Percentiles rank a stretch among this genome's conserved stretches.
Evolutionary conservation across 1,140 invertebrate genomes (phyloP).

Genomic region (Drosophila ercepeae): DNA sequence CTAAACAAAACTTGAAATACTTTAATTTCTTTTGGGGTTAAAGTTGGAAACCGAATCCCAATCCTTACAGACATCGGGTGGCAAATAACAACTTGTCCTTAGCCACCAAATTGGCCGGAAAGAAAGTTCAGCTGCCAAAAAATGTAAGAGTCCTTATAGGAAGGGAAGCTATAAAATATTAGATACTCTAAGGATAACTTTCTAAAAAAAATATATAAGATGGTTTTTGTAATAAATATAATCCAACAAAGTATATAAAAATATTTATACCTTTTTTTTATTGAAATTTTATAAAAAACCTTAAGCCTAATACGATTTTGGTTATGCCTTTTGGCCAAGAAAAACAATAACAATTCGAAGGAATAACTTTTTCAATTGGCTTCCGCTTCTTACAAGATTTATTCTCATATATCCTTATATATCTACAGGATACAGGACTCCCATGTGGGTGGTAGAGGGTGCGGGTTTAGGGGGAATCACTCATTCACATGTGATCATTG

Average conservation of each 20-base stretch:
- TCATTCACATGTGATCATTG: slow-evolving; percentile 64
- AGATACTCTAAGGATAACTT: slow-evolving; percentile 20
- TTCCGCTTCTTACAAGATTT: slow-evolving; percentile 45
- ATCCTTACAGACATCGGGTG: slow-evolving; percentile 27
- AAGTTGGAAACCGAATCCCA: slow-evolving; percentile 28
- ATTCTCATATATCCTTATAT: slow-evolving; percentile 1
- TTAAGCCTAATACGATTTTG: background rate
- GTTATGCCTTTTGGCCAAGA: slow-evolving; percentile 11
- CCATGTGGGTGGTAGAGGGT: slow-evolving; percentile 1
- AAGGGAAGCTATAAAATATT: slow-evolving; percentile 12
- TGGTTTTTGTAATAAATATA: no score
- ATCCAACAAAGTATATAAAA: no score
- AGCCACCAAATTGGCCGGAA: slow-evolving; percentile 45
- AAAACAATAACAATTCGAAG: slow-evolving; percentile 51
- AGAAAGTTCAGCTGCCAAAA: slow-evolving; percentile 37
- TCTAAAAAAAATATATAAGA: no score
- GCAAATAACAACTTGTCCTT: slow-evolving; percentile 48
- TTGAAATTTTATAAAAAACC: background rate
- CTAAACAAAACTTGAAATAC: slow-evolving; percentile 35
- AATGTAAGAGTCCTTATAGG: slow-evolving; percentile 14
- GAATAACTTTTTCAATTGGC: slow-evolving; percentile 76
- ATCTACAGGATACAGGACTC: no score
- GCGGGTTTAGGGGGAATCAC: slow-evolving; percentile 56
- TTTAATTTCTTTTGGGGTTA: slow-evolving; percentile 25
- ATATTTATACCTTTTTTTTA: no score